Evolutionary conservation across 2,888 invertebrate genomes (phyloP), one percentile per base, ranked within the genome.

Genomic region (Horisme vitalbata): DNA sequence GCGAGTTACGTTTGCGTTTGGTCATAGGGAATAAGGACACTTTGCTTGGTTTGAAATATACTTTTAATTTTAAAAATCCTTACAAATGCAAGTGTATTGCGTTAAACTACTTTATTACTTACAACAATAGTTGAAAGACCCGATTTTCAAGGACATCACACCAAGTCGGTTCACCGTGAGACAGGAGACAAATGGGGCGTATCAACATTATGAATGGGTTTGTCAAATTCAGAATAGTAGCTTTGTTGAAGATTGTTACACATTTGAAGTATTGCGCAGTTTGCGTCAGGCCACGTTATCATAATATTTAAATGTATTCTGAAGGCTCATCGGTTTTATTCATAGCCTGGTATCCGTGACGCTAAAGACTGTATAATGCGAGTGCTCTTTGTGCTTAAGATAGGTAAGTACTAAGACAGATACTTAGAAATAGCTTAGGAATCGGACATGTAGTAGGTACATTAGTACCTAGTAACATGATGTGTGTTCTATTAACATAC

Each of bases 231-330:
- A 41, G 38, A 45, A 45, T 12, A 18, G 38, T 45, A 41, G 51
- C 36, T 49, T 48, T 51, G 49, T 63, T 63, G 60, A 45, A 57
- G 65, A 68, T 65, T 59, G 62, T 43, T 53, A 58, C 59, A 55
- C 58, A 59, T 46, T 52, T 41, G 30, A 47, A 43, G 12, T 26
- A 32, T 14, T 39, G 39, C 20, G 24, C 24, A 3, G 10, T 4
- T 38, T 38, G 37, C 41, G n/a, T n/a, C n/a, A n/a, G 32, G 49
- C 44, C 33, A 48, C 52, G 58, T 45, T 58, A 60, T 48, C 30
- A 46, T 61, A 64, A 60, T 67, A 68, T 75, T 71, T 45, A 68
- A 73, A 75, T 68, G 23, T 68, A 71, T 69, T 68, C 68, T 48
- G 58, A 48, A 48, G 44, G 50, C 55, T 56, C 53, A 61, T 48